A percentile compares a stretch with the other conserved stretches of the same genome.
Conservation (phyloP, 1,140 invertebrate genomes). For the Nebria ingens region DNA sequence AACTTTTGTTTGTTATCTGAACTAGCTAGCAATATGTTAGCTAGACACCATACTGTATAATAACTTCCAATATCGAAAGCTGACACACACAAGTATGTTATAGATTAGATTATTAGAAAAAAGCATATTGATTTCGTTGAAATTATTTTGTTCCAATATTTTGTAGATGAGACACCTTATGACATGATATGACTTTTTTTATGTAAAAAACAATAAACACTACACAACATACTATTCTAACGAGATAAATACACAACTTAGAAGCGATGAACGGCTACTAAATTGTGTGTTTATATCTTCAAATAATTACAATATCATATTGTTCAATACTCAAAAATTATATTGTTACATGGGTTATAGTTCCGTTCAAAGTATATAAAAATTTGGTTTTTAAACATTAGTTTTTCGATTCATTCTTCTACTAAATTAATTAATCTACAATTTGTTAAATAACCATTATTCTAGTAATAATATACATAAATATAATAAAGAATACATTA, state of each 20-base stretch:
- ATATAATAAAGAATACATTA: slow-evolving; percentile 10
- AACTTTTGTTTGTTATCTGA: background rate
- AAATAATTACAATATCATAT: no score
- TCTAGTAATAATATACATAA: slow-evolving; percentile 1
- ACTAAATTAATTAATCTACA: background rate
- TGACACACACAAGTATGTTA: background rate
- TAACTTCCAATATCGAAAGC: background rate
- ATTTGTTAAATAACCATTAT: slow-evolving; percentile 5
- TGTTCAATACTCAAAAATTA: background rate
- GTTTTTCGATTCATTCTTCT: background rate
- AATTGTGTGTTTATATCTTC: no score
- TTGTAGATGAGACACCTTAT: background rate
- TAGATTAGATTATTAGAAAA: background rate
- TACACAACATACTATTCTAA: background rate
- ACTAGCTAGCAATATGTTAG: slow-evolving; percentile 1
- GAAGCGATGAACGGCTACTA: no score
- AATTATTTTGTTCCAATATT: background rate
- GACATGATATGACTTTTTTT: background rate
- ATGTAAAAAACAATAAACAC: slow-evolving; percentile 2
- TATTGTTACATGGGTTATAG: background rate
- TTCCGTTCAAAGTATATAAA: background rate
- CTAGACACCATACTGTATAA: background rate
- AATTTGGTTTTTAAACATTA: slow-evolving; percentile 3
- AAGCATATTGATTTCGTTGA: background rate
- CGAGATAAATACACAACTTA: background rate